phyloP scores from a whole-genome alignment of 2,797 vertebrate species.

The Streptopelia turtur region DNA sequence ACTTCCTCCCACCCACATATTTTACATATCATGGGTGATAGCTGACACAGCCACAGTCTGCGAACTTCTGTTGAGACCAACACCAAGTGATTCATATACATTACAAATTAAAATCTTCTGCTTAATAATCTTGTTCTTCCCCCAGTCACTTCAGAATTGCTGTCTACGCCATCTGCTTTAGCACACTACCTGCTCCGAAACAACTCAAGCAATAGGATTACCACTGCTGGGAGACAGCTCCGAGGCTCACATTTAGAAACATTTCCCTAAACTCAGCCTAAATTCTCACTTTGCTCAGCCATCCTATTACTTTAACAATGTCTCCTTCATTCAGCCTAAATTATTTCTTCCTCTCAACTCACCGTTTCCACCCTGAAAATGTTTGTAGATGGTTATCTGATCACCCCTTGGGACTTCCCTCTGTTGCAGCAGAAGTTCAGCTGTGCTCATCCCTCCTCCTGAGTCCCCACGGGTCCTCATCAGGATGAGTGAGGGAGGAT shows the following conservation, averaged over 20 bases:
- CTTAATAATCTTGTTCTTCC: constrained; percentile 18
- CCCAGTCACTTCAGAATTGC: constrained; percentile 15
- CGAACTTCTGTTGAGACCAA: constrained; percentile 22
- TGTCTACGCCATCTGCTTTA: neutral
- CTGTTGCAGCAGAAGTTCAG: neutral
- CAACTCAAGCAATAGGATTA: neutral
- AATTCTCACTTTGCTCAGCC: constrained; percentile 26
- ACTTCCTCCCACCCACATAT: constrained; percentile 42
- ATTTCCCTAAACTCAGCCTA: constrained; percentile 16
- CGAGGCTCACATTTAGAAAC: constrained; percentile 30
- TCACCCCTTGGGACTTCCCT: neutral
- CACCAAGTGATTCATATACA: constrained; percentile 45
- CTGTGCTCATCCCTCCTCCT: neutral
- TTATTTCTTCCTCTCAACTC: constrained; percentile 5
- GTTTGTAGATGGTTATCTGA: constrained; percentile 32
- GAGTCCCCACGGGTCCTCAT: neutral
- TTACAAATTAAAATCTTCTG: constrained; percentile 34
- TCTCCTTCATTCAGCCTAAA: constrained; percentile 30
- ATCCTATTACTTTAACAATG: constrained; percentile 23
- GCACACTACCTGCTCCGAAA: constrained; percentile 20
- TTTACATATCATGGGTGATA: constrained; percentile 35
- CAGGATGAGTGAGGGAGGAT: neutral
- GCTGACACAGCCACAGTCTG: constrained; percentile 29
- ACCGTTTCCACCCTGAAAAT: neutral
- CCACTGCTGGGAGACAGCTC: neutral